Conservation (phyloP, 2,888 invertebrate genomes). For the Agrochola lychnidis region DNA sequence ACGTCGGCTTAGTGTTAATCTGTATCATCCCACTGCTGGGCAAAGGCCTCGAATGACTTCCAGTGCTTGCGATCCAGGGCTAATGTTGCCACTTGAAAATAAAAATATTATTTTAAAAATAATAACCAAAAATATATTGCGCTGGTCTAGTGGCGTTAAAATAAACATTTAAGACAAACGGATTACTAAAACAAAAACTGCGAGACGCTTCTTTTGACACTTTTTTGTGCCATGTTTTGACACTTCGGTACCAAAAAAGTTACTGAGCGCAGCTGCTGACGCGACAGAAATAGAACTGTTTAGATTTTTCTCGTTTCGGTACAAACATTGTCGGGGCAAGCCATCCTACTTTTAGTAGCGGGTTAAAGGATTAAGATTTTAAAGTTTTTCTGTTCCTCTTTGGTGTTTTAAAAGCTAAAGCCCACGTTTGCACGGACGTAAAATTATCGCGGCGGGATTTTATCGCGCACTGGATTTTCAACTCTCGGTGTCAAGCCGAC, state of each 20-base stretch:
- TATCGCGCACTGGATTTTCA: no score
- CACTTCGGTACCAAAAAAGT: slow-evolving; percentile 61
- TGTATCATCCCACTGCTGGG: background rate
- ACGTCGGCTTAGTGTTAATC: no score
- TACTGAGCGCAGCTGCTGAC: slow-evolving; percentile 57
- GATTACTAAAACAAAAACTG: slow-evolving; percentile 54
- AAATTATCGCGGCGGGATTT: no score
- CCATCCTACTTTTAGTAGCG: slow-evolving; percentile 20
- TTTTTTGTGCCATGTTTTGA: slow-evolving; percentile 63
- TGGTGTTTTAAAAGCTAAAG: slow-evolving; percentile 2
- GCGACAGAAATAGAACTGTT: slow-evolving; percentile 53
- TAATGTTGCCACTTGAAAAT: background rate
- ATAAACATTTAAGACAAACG: slow-evolving; percentile 52
- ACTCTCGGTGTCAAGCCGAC: no score
- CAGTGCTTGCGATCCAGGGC: background rate
- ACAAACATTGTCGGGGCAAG: slow-evolving; percentile 34
- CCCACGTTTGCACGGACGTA: no score
- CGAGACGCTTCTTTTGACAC: slow-evolving; percentile 46
- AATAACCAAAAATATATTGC: slow-evolving; percentile 1
- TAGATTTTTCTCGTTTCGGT: slow-evolving; percentile 39
- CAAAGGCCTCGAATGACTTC: background rate
- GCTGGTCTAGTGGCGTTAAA: slow-evolving; percentile 15
- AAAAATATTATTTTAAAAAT: background rate
- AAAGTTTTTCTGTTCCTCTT: background rate
- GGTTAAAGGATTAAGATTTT: slow-evolving; percentile 40